Percentiles rank a stretch among this genome's conserved stretches.
Conservation (phyloP, 64 coral and sea anemone genomes). For the Anthopleura sola region DNA sequence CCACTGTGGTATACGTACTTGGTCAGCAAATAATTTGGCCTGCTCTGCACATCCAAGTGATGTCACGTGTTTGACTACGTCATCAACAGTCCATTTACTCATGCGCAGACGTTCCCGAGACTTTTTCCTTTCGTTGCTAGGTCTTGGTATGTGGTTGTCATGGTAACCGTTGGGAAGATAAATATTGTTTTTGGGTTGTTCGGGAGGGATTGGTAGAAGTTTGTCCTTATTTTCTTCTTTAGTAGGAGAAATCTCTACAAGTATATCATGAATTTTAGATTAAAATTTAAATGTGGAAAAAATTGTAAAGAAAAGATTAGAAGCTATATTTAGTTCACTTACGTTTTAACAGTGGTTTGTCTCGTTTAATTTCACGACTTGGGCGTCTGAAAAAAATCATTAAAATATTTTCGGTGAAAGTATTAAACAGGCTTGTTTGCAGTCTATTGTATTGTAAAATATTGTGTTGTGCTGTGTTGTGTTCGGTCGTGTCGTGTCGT, state of each 20-base stretch:
- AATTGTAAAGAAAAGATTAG: neutral
- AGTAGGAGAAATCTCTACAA: neutral
- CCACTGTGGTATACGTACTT: slow-evolving; percentile 21
- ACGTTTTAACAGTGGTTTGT: slow-evolving; percentile 3
- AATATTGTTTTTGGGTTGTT: neutral
- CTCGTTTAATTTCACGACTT: slow-evolving; percentile 13
- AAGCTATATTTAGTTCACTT: neutral
- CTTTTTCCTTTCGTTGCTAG: slow-evolving; percentile 15
- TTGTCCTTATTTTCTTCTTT: neutral
- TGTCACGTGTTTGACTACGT: slow-evolving; percentile 62
- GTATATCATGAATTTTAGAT: neutral
- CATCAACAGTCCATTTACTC: slow-evolving; percentile 54
- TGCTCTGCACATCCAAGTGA: slow-evolving; percentile 60
- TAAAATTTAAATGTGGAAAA: neutral
- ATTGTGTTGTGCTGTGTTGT: too few relatives aligned
- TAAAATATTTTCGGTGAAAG: neutral
- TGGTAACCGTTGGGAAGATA: neutral
- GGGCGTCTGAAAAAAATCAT: neutral
- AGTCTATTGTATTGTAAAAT: too few relatives aligned
- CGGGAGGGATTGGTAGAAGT: neutral
- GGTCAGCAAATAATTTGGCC: slow-evolving; percentile 69
- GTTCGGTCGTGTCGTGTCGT: too few relatives aligned
- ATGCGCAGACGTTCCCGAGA: slow-evolving; percentile 62
- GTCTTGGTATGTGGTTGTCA: neutral
- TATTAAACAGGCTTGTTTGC: too few relatives aligned